A percentile compares a stretch with the other conserved stretches of the same genome.
These are phyloP conservation scores for Panorpa germanica DNA, from an alignment of 2,888 invertebrate species.

Conservation along the genomic window DNA sequence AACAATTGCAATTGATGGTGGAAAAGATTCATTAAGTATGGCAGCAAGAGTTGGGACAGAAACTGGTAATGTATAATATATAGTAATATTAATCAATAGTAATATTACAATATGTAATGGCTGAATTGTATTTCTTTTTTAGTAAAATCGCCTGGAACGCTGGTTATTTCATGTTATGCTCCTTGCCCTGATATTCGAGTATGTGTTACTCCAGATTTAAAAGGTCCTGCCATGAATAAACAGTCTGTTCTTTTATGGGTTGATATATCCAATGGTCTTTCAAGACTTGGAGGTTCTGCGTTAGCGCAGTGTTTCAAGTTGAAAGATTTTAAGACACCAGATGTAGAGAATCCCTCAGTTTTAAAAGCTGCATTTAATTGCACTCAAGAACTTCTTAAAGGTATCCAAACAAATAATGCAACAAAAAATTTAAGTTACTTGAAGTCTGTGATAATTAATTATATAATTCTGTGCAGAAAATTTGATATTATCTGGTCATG, in stretches of 20 bases:
- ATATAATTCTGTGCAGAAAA: too few species aligned
- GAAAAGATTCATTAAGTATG: constrained; percentile 96
- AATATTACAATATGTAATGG: constrained; percentile 4
- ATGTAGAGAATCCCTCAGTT: constrained; percentile 48
- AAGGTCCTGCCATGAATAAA: constrained; percentile 37
- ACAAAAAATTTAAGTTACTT: constrained; percentile 8
- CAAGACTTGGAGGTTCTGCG: constrained; percentile 78
- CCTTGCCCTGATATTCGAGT: constrained; percentile 80
- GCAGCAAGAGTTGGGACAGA: constrained; percentile 62
- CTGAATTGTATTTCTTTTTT: constrained; percentile 16
- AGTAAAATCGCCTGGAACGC: constrained; percentile 66
- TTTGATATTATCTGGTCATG: constrained; percentile 71
- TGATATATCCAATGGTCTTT: constrained; percentile 52
- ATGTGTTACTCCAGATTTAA: constrained; percentile 81
- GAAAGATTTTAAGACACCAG: constrained; percentile 62
- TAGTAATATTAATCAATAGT: neutral
- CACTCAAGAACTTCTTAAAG: constrained; percentile 68
- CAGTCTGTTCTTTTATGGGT: constrained; percentile 56
- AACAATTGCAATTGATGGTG: constrained; percentile 84
- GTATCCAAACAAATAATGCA: constrained; percentile 26
- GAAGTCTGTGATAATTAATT: too few species aligned
- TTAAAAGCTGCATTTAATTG: constrained; percentile 61
- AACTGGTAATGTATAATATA: constrained; percentile 11
- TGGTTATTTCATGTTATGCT: constrained; percentile 93
- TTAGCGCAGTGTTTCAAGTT: constrained; percentile 81